These are phyloP conservation scores for Tenebrosternarchus preto DNA, from an alignment of 2,113 vertebrate species.

Conservation along the genomic window DNA sequence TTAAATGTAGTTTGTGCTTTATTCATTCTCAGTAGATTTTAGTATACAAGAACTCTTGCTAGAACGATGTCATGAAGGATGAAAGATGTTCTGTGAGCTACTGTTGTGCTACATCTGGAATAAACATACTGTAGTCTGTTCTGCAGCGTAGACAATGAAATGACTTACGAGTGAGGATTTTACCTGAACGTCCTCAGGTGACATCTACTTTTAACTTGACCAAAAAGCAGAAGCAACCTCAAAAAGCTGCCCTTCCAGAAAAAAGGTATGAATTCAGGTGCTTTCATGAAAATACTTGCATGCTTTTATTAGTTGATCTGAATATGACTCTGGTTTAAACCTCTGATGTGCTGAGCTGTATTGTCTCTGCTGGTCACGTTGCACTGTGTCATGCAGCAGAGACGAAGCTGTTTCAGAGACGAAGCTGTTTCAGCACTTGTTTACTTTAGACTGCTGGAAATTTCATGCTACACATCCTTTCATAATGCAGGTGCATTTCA, in stretches of 20 bases:
- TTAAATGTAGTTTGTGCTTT: neutral
- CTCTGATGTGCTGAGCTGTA: no score
- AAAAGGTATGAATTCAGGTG: slow-evolving; percentile 53
- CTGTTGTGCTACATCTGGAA: no score
- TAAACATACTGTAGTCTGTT: neutral
- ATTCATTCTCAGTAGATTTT: neutral
- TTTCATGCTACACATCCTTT: neutral
- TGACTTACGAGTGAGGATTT: neutral
- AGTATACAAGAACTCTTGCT: neutral
- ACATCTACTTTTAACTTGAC: slow-evolving; percentile 63
- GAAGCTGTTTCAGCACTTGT: neutral
- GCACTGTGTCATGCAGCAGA: neutral
- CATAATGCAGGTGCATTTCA: no score
- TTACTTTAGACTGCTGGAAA: neutral
- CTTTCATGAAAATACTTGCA: neutral
- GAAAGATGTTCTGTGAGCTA: neutral
- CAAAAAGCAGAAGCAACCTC: slow-evolving; percentile 61
- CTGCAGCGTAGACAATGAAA: neutral
- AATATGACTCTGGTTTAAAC: no score
- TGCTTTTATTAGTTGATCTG: neutral
- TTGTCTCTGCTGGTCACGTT: no score
- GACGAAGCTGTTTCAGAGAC: neutral
- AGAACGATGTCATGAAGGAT: neutral
- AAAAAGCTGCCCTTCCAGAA: slow-evolving; percentile 50
- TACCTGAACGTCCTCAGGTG: slow-evolving; percentile 52